A percentile compares a stretch with the other conserved stretches of the same genome.
These are phyloP conservation scores for Sarcophaga variegata DNA, from an alignment of 2,888 invertebrate genomes.

Conservation along the genomic window DNA sequence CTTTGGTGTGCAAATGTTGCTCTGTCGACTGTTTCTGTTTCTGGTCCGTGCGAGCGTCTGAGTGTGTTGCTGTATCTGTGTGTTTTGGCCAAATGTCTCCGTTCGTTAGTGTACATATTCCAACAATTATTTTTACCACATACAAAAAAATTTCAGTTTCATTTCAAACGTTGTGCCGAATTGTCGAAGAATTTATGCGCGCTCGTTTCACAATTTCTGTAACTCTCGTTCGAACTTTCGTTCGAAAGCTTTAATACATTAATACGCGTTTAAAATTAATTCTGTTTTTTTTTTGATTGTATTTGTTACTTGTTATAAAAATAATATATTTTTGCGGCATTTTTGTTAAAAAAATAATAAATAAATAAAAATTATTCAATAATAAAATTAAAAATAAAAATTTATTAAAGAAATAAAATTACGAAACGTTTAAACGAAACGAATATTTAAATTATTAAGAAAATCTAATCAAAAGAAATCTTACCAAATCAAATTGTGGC, in stretches of 20 bases:
- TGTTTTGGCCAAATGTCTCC: slow-evolving; percentile 71
- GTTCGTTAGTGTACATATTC: slow-evolving; percentile 49
- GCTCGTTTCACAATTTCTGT: slow-evolving; percentile 50
- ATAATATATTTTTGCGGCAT: slow-evolving; percentile 46
- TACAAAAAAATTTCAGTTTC: slow-evolving; percentile 79
- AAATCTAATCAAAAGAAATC: background rate
- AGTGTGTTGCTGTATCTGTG: slow-evolving; percentile 43
- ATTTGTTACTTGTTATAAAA: slow-evolving; percentile 8
- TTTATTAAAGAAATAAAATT: slow-evolving; percentile 3
- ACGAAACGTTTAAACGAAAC: slow-evolving; percentile 59
- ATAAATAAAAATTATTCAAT: slow-evolving; percentile 26
- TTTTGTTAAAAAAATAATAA: slow-evolving; percentile 20
- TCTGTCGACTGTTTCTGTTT: slow-evolving; percentile 48
- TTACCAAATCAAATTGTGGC: no score
- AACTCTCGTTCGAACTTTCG: slow-evolving; percentile 16
- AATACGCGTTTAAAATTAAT: slow-evolving; percentile 12
- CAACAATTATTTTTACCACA: slow-evolving; percentile 69
- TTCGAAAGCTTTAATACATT: slow-evolving; percentile 16
- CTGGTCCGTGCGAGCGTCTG: slow-evolving; percentile 40
- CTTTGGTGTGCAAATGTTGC: slow-evolving; percentile 48
- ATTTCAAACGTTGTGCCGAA: slow-evolving; percentile 80
- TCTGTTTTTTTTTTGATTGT: background rate
- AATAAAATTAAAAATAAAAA: slow-evolving; percentile 16
- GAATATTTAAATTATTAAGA: slow-evolving; percentile 65
- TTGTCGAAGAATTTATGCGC: slow-evolving; percentile 62